Evolutionary conservation across 2,797 vertebrate genomes (phyloP).

Genomic region (Micromesistius poutassou): DNA sequence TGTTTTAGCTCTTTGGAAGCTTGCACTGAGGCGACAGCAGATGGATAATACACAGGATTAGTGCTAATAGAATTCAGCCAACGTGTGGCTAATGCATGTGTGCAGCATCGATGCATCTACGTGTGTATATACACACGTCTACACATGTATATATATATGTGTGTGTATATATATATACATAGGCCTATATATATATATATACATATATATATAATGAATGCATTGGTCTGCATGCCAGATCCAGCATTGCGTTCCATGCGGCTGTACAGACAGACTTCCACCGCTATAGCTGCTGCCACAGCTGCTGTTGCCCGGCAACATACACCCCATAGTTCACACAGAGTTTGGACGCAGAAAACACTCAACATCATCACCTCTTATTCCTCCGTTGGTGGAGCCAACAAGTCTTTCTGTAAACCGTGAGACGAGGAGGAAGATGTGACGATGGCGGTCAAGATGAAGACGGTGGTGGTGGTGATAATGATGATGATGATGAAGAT

Average conservation of each 20-base stretch:
- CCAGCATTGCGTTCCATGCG: slow-evolving; percentile 65
- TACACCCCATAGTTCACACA: slow-evolving; percentile 73
- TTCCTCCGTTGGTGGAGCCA: too few species aligned
- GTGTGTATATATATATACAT: background rate
- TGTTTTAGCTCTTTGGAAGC: background rate
- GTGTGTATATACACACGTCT: too few species aligned
- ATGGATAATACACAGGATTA: background rate
- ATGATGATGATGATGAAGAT: too few species aligned
- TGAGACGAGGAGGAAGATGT: too few species aligned
- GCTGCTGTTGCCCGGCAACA: slow-evolving; percentile 79
- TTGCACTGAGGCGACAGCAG: background rate
- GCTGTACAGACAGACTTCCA: slow-evolving; percentile 66
- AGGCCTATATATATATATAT: too few species aligned
- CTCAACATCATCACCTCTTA: background rate
- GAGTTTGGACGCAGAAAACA: slow-evolving; percentile 38
- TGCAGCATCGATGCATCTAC: slow-evolving; percentile 12
- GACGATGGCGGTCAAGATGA: too few species aligned
- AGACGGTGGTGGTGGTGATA: too few species aligned
- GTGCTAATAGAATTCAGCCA: background rate
- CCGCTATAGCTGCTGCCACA: slow-evolving; percentile 57
- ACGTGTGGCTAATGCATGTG: slow-evolving; percentile 21
- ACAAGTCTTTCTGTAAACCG: too few species aligned
- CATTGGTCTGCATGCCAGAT: slow-evolving; percentile 64
- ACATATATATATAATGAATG: slow-evolving; percentile 24
- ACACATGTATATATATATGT: too few species aligned